phyloP scores from a whole-genome alignment of 1,140 invertebrate species.

The Artemia franciscana region DNA sequence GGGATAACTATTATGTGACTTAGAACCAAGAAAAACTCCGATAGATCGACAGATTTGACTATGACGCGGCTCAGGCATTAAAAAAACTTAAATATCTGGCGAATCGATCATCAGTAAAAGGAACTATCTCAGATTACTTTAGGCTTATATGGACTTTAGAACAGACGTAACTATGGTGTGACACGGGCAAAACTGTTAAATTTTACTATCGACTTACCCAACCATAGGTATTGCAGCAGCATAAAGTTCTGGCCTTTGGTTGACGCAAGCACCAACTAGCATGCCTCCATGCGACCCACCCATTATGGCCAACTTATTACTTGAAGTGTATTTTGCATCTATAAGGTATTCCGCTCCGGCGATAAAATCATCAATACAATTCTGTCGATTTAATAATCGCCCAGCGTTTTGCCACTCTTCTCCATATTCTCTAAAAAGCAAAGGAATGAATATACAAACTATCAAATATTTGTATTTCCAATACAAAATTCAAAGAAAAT shows the following conservation, averaged over 20 bases:
- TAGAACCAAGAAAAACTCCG: too few relatives aligned
- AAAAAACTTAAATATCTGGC: too few relatives aligned
- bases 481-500: constrained; percentile 1
- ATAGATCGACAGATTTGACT: too few relatives aligned
- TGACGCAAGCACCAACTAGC: constrained; percentile 68
- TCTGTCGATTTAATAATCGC: constrained; percentile 78
- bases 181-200: too few relatives aligned
- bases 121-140: too few relatives aligned
- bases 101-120: too few relatives aligned
- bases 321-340: constrained; percentile 48
- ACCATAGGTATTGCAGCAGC: constrained; percentile 74
- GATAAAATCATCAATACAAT: constrained; percentile 92
- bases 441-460: too few relatives aligned
- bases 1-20: too few relatives aligned
- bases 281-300: constrained; percentile 93
- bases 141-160: too few relatives aligned
- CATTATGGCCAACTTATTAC: constrained; percentile 56
- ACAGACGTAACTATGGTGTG: too few relatives aligned
- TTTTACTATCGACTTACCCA: constrained; percentile 49
- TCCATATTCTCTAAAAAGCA: constrained; percentile 60
- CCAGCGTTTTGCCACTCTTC: constrained; percentile 90
- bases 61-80: too few relatives aligned
- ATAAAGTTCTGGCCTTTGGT: constrained; percentile 86
- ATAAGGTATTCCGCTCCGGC: constrained; percentile 75
- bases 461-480: too few relatives aligned